A percentile compares a stretch with the other conserved stretches of the same genome.
These are phyloP conservation scores for Ardeotis arabs DNA, from an alignment of 2,113 vertebrate genomes.

Conservation along the genomic window DNA sequence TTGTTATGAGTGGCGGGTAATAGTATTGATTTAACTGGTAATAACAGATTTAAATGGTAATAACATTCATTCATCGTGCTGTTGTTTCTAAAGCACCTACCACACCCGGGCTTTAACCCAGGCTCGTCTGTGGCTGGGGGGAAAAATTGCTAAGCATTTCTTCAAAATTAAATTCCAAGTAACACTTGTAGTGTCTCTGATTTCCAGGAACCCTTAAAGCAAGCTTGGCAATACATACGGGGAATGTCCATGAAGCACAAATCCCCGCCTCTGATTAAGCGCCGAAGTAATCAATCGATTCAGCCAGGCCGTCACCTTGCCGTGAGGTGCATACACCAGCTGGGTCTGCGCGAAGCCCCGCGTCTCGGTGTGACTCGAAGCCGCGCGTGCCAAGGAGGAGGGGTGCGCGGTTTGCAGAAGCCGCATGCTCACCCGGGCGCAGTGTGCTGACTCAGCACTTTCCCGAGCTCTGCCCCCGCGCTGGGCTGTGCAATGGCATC, in stretches of 20 bases:
- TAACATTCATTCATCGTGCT: too few relatives aligned
- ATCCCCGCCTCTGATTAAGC: background rate
- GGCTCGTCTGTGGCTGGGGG: too few relatives aligned
- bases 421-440: background rate
- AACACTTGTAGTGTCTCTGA: background rate
- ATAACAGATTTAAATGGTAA: too few relatives aligned
- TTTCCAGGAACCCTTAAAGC: background rate
- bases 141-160: too few relatives aligned
- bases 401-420: background rate
- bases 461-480: background rate
- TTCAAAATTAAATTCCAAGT: too few relatives aligned
- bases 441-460: background rate
- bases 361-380: background rate
- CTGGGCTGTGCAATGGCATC: background rate
- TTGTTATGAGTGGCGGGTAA: too few relatives aligned
- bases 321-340: rapidly evolving
- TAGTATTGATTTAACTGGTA: too few relatives aligned
- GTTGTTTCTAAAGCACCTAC: too few relatives aligned
- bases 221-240: background rate
- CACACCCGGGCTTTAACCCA: too few relatives aligned
- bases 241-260: rapidly evolving
- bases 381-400: background rate
- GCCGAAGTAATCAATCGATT: rapidly evolving
- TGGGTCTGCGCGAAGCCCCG: background rate
- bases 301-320: too few relatives aligned